Evolutionary conservation across 1,140 invertebrate genomes (phyloP), one percentile per base, ranked within the genome.

Genomic region (Bombus pyrosoma): DNA sequence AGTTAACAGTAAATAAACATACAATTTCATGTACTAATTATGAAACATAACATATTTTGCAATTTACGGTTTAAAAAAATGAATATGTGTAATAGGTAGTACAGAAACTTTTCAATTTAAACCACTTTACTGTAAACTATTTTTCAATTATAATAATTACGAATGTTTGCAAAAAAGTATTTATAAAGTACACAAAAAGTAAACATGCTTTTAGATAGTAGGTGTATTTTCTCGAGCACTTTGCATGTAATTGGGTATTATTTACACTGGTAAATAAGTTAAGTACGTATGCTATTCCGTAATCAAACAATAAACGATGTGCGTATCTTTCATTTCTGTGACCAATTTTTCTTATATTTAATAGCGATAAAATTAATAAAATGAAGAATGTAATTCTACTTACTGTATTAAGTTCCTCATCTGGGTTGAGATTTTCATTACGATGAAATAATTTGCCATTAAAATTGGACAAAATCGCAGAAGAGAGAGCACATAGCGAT

Each of bases 391-490:
- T 18, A 78, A 68, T 57, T 47, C 1, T 25, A 81, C 57, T 88
- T 86, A 90, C 89, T 1, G 81, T 86, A 12, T 74, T 57, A 5
- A 90, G 72, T 0, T 80, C 15, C 4, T 72, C 28, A 10, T 86
- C 66, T 39, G 69, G n/a, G 43, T 85, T 64, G 1, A 32, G 32
- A 22, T n/a, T 0, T 22, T 39, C 13, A 41, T 72, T 37, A 9
- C 5, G 18, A 37, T 32, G 15, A 25, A 12, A 43, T 10, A 41
- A 83, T 32, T 37, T 18, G 0, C 8, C 12, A 2, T 34, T n/a
- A 12, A 83, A 8, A 5, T 15, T 43, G n/a, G 12, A 32, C 8
- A 34, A 59, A 28, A 53, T 18, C 13, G 12, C 34, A 39, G 10
- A 22, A 62, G 28, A 53, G 32, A 80, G 0, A 4, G 34, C 22